Conservation (phyloP, 2,113 vertebrate genomes). For the Entomyzon cyanotis region DNA sequence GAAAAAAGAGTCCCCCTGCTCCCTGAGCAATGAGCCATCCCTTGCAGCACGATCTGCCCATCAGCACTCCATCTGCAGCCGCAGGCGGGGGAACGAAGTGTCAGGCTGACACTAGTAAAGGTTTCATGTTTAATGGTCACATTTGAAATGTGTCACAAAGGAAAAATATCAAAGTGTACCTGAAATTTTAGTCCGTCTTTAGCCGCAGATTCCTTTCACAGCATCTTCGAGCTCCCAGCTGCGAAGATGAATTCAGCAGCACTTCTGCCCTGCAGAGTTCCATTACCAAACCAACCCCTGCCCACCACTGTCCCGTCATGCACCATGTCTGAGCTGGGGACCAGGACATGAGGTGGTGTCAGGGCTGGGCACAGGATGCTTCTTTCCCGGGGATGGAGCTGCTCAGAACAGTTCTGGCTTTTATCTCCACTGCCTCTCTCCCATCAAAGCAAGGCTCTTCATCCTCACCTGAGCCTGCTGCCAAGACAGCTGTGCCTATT, state of each 20-base stretch:
- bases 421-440: neutral
- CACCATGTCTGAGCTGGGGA: neutral
- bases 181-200: neutral
- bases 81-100: neutral
- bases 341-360: fast-evolving
- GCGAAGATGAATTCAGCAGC: neutral
- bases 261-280: neutral
- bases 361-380: neutral
- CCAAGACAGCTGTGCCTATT: fast-evolving
- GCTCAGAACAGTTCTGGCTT: neutral
- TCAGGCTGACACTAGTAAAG: neutral
- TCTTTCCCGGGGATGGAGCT: neutral
- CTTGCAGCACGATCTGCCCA: neutral
- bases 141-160: neutral
- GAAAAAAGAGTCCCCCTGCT: neutral
- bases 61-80: neutral
- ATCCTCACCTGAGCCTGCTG: neutral
- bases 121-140: neutral
- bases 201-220: neutral
- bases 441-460: neutral
- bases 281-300: neutral
- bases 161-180: neutral
- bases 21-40: neutral
- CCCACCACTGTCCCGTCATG: fast-evolving
- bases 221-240: neutral